Base-by-base conservation (phyloP, 92 coral and sea anemone species). In the Zoanthus solanderi region DNA sequence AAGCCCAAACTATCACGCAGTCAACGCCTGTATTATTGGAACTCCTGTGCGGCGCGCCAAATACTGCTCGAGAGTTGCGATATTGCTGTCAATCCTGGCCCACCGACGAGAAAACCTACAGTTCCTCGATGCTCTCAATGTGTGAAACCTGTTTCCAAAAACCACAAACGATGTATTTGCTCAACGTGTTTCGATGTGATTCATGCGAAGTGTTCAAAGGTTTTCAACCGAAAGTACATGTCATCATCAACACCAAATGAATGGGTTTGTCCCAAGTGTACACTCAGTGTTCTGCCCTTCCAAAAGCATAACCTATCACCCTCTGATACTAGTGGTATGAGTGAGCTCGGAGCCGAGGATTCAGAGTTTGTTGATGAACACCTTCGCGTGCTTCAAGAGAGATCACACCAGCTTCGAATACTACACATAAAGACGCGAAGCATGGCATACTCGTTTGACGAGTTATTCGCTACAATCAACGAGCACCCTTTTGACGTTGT, bases 401-500 rank as follows among this genome's bases (percentile, higher is more conserved):
- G 23, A 23, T 23, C 23, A 23, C 23, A 23, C 18, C 75, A 65
- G 44, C 75, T 83, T 11, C 69, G 47, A 58, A 13, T 83, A n/a
- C 14, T 67, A 11, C 77, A 82, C 31, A 30, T 83, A 11, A 83
- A 83, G 6, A 83, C 79, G 79, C 79, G 29, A 29, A 75, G 23
- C 23, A 23, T 23, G 23, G 23, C 23, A 23, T 23, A 23, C 23
- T 23, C 23, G 23, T 23, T 23, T 63, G 67, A 84, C 30, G 88
- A 84, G 71, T 16, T 71, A 16, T 63, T 84, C 14, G 88, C 44
- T 46, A 84, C 79, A 17, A 71, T 29, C 30, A 84, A 84, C 3
- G 88, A 84, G 48, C 72, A 69, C 42, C 88, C 23, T 23, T 23
- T 23, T 6, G 72, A 71, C 79, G 72, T 79, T 63, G 88, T 48